Percentiles rank a stretch among this genome's conserved stretches.
These are phyloP conservation scores for Euwallacea fornicatus DNA, from an alignment of 1,140 invertebrate species.

Conservation along the genomic window DNA sequence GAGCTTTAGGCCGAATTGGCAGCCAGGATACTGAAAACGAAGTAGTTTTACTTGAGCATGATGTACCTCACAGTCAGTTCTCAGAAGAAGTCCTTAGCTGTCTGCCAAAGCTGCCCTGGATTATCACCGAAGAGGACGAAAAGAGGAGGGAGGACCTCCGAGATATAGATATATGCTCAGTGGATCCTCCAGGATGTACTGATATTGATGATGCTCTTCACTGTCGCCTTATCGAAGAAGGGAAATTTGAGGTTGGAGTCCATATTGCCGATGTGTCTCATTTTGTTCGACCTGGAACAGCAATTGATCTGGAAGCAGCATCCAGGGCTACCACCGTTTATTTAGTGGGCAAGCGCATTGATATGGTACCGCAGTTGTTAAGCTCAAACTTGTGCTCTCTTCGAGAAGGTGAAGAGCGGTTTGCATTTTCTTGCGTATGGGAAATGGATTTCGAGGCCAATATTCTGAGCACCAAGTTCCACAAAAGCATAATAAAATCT, in stretches of 20 bases:
- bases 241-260: constrained; percentile 87
- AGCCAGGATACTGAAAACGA: constrained; percentile 94
- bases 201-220: constrained; percentile 99
- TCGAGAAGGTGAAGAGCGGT: constrained; percentile 78
- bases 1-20: constrained; percentile 74
- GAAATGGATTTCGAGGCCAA: constrained; percentile 84
- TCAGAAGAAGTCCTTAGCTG: constrained; percentile 92
- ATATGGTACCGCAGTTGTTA: constrained; percentile 82
- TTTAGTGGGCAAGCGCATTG: constrained; percentile 84
- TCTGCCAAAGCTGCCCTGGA: constrained; percentile 89
- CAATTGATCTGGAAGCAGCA: constrained; percentile 86
- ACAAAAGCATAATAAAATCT: constrained; percentile 91
- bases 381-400: constrained; percentile 94
- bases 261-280: constrained; percentile 96
- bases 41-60: constrained; percentile 93
- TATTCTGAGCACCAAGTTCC: constrained; percentile 79
- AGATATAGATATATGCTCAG: constrained; percentile 87
- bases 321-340: constrained; percentile 87
- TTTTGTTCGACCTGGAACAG: constrained; percentile 87
- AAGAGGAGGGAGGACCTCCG: constrained; percentile 80
- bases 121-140: constrained; percentile 83
- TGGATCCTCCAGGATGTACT: constrained; percentile 98
- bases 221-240: constrained; percentile 74
- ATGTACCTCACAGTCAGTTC: constrained; percentile 94
- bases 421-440: constrained; percentile 95